These are phyloP conservation scores for Ephydatia muelleri DNA, from an alignment of 37 sponge, comb jelly and placozoan genomes.

Conservation along the genomic window DNA sequence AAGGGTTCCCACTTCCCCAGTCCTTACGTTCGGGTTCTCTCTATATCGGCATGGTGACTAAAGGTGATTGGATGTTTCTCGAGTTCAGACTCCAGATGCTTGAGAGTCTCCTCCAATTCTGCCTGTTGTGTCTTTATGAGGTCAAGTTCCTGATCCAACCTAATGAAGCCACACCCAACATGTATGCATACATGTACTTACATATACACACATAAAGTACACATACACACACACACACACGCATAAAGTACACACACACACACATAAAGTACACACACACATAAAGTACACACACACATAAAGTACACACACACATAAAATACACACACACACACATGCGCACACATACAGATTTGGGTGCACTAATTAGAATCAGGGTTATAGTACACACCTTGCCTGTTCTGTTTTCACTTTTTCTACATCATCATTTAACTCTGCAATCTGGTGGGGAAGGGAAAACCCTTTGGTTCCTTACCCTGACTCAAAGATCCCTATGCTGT, in stretches of 20 bases:
- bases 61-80: constrained; percentile 10
- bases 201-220: background rate
- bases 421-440: constrained; percentile 49
- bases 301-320: no score
- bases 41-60: constrained; percentile 82
- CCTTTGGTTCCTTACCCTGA: background rate
- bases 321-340: background rate
- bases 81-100: constrained; percentile 64
- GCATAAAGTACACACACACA: background rate
- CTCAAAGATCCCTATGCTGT: background rate
- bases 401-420: constrained; percentile 64
- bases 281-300: no score
- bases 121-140: constrained; percentile 89
- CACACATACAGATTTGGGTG: background rate
- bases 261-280: background rate
- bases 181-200: no score
- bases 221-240: background rate
- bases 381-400: constrained; percentile 40
- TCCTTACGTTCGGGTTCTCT: constrained; percentile 80
- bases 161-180: background rate
- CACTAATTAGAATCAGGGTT: background rate
- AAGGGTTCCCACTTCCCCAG: background rate
- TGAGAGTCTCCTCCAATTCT: constrained; percentile 89
- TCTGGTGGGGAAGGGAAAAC: constrained; percentile 15
- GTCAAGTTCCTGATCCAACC: constrained; percentile 94